Evolutionary conservation across 2,888 invertebrate genomes (phyloP), one percentile per base, ranked within the genome.

Genomic region (Lampropteryx suffumata): DNA sequence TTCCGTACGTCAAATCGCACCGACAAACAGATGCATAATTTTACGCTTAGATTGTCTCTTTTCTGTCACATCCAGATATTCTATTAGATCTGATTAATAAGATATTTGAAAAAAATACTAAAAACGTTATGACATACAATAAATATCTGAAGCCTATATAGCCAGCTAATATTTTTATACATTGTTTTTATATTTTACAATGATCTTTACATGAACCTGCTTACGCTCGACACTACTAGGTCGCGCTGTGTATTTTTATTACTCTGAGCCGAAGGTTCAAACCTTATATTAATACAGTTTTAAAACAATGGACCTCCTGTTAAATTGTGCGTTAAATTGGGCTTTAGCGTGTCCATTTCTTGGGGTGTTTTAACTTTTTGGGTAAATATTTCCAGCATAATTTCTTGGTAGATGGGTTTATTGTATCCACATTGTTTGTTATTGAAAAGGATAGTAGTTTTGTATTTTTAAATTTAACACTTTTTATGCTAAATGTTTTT

Each of bases 311-410:
- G n/a, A 24, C 13, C 34, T 5, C 9, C 5, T n/a, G 40, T 30
- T 35, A 44, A 39, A 50, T 50, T 40, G 33, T 29, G 24, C 44
- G 44, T 24, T 29, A 50, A 44, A 39, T 39, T 12, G 8, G 26
- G 14, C n/a, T 14, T 39, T 27, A 2, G 13, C 24, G 26, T 10
- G 30, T 33, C 33, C 34, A 14, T 50, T 44, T 33, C 42, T 33
- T 26, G 21, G 26, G 34, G 29, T 10, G 29, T 33, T 34, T 34
- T 26, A 39, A 50, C 34, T 44, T 48, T 40, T 9, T 30, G 21
- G 7, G 13, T 32, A 43, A 43, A 43, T 43, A 33, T 50, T 39
- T 33, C 35, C 26, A 35, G 30, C 24, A 33, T 39, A 35, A 48
- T 30, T 39, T 48, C 33, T 28, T 29, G 4, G 35, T 12, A 12